A percentile compares a stretch with the other conserved stretches of the same genome.
Evolutionary conservation across 2,113 vertebrate genomes (phyloP).

Genomic region (Spheniscus mendiculus): DNA sequence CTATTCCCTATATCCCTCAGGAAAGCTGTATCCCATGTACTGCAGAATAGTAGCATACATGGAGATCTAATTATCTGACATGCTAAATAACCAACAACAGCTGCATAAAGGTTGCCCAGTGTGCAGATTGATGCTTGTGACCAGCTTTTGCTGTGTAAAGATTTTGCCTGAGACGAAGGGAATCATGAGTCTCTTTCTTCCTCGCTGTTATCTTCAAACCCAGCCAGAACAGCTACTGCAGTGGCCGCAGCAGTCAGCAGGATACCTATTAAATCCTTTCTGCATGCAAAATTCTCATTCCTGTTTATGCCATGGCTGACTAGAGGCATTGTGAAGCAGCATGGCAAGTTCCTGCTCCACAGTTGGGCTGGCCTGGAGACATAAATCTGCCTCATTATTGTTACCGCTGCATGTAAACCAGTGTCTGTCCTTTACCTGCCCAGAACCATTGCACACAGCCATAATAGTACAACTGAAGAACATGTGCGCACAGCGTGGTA

Average conservation of each 20-base stretch:
- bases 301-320: background rate
- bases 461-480: background rate
- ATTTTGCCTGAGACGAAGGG: background rate
- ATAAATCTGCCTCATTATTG: background rate
- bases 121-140: background rate
- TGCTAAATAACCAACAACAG: background rate
- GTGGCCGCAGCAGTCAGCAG: background rate
- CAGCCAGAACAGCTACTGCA: background rate
- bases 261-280: background rate
- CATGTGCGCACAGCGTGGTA: accelerated
- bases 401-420: background rate
- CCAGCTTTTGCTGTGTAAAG: background rate
- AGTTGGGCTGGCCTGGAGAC: background rate
- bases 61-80: background rate
- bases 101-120: background rate
- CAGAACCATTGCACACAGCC: background rate
- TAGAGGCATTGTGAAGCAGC: background rate
- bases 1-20: background rate
- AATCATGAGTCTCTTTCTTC: background rate
- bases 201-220: background rate
- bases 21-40: background rate
- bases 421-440: background rate
- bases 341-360: background rate
- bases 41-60: background rate
- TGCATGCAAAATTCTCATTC: background rate